phyloP scores from a whole-genome alignment of 2,888 invertebrate species.

The Drosophila barbarae region DNA sequence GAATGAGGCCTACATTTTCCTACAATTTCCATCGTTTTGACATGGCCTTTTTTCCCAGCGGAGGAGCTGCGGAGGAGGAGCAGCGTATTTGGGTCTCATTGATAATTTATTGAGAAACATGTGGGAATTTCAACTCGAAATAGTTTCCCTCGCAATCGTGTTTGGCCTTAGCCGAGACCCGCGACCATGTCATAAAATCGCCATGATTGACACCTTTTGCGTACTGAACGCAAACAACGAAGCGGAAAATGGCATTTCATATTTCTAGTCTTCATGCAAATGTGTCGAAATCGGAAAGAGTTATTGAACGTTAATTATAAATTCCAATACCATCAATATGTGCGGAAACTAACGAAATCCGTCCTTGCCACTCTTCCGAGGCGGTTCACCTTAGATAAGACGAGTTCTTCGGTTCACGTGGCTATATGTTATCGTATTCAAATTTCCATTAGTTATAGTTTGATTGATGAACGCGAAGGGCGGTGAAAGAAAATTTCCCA shows the following conservation, averaged over 20 bases:
- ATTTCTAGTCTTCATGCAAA: slow-evolving; percentile 28
- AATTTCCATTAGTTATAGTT: slow-evolving; percentile 35
- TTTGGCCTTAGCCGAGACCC: slow-evolving; percentile 53
- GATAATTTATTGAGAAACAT: slow-evolving; percentile 42
- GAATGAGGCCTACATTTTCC: slow-evolving; percentile 39
- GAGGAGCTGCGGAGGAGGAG: slow-evolving; percentile 28
- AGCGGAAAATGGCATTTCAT: slow-evolving; percentile 30
- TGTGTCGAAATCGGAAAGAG: slow-evolving; percentile 56
- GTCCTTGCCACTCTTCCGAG: slow-evolving; percentile 51
- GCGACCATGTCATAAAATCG: slow-evolving; percentile 48
- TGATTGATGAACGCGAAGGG: slow-evolving; percentile 47
- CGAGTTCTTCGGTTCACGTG: slow-evolving; percentile 45
- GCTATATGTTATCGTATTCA: slow-evolving; percentile 36
- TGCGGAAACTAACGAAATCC: slow-evolving; percentile 41
- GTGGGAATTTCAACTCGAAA: slow-evolving; percentile 37
- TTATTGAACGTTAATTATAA: slow-evolving; percentile 67
- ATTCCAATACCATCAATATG: slow-evolving; percentile 52
- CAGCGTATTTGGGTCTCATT: slow-evolving; percentile 63
- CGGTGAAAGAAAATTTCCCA: slow-evolving; percentile 1
- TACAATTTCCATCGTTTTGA: slow-evolving; percentile 30
- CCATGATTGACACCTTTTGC: slow-evolving; percentile 53
- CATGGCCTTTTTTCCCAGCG: slow-evolving; percentile 57
- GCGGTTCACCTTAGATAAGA: slow-evolving; percentile 57
- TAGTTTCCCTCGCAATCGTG: slow-evolving; percentile 33
- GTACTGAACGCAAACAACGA: slow-evolving; percentile 14